Percentiles rank a stretch among this genome's conserved stretches.
Conservation (phyloP, 2,888 invertebrate species). For the Automeris io region DNA sequence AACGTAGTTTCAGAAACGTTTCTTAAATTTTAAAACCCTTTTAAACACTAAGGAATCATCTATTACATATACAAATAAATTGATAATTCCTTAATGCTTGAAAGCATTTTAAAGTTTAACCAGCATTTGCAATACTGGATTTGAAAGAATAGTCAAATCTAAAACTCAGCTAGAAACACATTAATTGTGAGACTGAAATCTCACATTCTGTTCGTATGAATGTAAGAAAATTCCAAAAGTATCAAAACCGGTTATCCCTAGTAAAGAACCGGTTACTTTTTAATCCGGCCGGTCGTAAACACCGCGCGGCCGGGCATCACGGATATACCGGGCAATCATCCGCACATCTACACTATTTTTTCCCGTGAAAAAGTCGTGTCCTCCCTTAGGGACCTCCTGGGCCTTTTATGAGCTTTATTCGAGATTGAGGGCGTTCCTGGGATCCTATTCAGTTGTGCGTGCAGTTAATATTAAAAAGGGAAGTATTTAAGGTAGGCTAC, state of each 20-base stretch:
- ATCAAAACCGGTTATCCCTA: slow-evolving; percentile 1
- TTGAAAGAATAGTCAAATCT: too few species aligned
- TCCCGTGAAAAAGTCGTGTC: slow-evolving; percentile 54
- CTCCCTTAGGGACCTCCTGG: slow-evolving; percentile 23
- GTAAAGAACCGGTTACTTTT: slow-evolving; percentile 38
- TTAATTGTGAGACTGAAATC: too few species aligned
- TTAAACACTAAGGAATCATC: too few species aligned
- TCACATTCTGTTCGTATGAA: too few species aligned
- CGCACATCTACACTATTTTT: slow-evolving; percentile 67
- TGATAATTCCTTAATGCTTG: slow-evolving; percentile 1
- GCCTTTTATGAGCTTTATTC: slow-evolving; percentile 47
- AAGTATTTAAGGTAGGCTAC: too few species aligned
- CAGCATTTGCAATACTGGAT: too few species aligned
- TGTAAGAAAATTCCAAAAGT: too few species aligned
- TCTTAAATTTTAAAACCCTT: too few species aligned
- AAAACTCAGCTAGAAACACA: too few species aligned
- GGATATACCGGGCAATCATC: slow-evolving; percentile 69
- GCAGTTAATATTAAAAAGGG: too few species aligned
- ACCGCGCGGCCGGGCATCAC: slow-evolving; percentile 45
- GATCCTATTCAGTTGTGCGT: neutral
- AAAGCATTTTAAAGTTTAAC: neutral
- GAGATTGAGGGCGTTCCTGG: neutral
- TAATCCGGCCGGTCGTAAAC: slow-evolving; percentile 65
- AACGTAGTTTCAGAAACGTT: too few species aligned
- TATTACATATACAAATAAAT: too few species aligned